Evolutionary conservation across 2,888 invertebrate species (phyloP).

Genomic region (Lasioglossum zephyrum): DNA sequence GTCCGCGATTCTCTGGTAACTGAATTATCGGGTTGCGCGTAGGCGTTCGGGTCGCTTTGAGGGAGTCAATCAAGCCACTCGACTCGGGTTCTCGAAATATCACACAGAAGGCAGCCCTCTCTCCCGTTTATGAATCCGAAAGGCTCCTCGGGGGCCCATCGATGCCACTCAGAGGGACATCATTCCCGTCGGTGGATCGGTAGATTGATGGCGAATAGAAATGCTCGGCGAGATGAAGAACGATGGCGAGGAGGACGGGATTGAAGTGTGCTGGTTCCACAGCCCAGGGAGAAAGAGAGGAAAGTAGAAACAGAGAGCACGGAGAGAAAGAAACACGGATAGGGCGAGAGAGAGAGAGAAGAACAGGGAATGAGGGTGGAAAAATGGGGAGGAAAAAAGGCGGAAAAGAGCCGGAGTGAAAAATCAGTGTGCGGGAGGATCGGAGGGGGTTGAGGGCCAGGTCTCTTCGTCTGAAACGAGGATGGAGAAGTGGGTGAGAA

Average conservation of each 20-base stretch:
- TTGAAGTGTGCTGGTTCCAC: neutral
- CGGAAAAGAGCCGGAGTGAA: neutral
- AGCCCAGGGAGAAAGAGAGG: neutral
- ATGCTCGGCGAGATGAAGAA: neutral
- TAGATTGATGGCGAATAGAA: constrained; percentile 37
- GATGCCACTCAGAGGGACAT: constrained; percentile 2
- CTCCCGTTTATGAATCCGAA: constrained; percentile 13
- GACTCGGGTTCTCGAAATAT: neutral
- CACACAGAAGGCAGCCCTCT: neutral
- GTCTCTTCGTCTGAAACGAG: neutral
- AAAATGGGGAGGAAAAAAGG: constrained; percentile 2
- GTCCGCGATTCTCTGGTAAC: neutral
- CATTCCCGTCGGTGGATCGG: constrained; percentile 11
- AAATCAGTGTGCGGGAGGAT: constrained; percentile 5
- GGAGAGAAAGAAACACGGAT: neutral
- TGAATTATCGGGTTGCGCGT: neutral
- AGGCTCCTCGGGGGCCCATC: neutral
- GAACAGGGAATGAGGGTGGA: neutral
- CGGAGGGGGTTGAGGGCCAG: neutral
- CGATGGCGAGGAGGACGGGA: neutral
- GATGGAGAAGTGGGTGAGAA: constrained; percentile 16
- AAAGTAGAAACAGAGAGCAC: neutral
- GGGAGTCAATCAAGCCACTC: neutral
- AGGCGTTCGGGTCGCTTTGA: neutral
- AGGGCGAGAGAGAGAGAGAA: too few relatives aligned